phyloP scores from a whole-genome alignment of 2,113 vertebrate genomes.

The Pollachius pollachius region DNA sequence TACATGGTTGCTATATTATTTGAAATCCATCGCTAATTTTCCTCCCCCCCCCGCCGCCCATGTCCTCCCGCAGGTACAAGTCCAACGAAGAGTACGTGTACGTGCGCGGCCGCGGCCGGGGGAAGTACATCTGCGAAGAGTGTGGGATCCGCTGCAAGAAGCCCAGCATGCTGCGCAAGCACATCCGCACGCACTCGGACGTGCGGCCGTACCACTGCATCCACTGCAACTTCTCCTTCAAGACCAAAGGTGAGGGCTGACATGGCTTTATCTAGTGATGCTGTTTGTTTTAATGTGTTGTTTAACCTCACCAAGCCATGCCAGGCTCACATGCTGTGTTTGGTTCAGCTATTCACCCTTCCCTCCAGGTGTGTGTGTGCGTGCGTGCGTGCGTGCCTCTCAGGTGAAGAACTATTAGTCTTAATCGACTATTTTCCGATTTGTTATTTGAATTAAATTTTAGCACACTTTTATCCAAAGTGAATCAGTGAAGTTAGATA shows the following conservation, averaged over 20 bases:
- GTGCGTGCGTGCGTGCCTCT: no score
- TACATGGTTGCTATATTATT: neutral
- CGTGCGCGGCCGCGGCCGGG: slow-evolving; percentile 92
- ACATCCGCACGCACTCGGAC: slow-evolving; percentile 96
- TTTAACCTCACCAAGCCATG: no score
- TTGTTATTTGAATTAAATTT: no score
- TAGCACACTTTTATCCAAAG: no score
- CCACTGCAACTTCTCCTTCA: slow-evolving; percentile 98
- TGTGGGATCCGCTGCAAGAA: slow-evolving; percentile 99
- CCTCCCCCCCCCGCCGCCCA: neutral
- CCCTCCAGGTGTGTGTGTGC: no score
- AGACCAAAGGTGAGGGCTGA: slow-evolving; percentile 89
- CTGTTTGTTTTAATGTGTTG: neutral
- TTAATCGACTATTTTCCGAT: no score
- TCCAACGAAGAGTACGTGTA: slow-evolving; percentile 99
- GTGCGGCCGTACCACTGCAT: slow-evolving; percentile 95
- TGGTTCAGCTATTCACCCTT: neutral
- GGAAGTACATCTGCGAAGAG: slow-evolving; percentile 98
- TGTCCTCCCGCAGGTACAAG: slow-evolving; percentile 80
- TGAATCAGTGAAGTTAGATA: no score
- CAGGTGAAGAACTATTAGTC: no score
- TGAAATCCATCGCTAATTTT: neutral
- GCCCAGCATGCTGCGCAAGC: slow-evolving; percentile 98
- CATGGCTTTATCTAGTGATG: no score
- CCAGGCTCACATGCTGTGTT: neutral